Percentiles rank a stretch among this genome's conserved stretches.
Conservation (phyloP, 92 coral and sea anemone species). For the Hydrozoanthus gracilis region DNA sequence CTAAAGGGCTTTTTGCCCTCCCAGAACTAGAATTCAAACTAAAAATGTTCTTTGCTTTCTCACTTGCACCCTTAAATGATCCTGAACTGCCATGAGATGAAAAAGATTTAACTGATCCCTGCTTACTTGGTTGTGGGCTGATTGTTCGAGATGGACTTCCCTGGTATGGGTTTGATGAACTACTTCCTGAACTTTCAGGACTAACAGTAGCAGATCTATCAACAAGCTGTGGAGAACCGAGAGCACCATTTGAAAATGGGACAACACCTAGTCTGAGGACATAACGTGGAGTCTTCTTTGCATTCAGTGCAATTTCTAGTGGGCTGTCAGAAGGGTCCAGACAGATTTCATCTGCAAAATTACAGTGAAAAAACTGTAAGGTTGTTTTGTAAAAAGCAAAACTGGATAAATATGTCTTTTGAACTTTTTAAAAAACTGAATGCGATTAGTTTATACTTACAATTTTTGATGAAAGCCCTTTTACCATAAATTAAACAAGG, state of each 20-base stretch:
- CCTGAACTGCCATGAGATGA: constrained; percentile 43
- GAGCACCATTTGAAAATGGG: constrained; percentile 52
- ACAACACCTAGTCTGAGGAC: constrained; percentile 71
- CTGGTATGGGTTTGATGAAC: background rate
- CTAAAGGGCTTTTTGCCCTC: constrained; percentile 59
- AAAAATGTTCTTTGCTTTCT: constrained; percentile 66
- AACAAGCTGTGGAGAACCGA: constrained; percentile 26
- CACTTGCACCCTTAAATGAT: constrained; percentile 66
- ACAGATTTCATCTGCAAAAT: constrained; percentile 91
- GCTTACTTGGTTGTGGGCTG: constrained; percentile 10
- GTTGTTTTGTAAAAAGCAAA: background rate
- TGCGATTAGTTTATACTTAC: too few species aligned
- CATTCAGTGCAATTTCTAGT: constrained; percentile 90
- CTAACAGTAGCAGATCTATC: constrained; percentile 22
- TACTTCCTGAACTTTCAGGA: constrained; percentile 9
- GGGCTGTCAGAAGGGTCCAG: constrained; percentile 96
- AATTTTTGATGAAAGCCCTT: too few species aligned
- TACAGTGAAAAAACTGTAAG: background rate
- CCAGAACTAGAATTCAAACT: constrained; percentile 67
- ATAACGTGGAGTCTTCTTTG: constrained; percentile 89
- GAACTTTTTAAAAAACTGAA: too few species aligned
- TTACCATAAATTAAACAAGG: too few species aligned
- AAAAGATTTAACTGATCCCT: constrained; percentile 47
- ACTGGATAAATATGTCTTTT: too few species aligned
- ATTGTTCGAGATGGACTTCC: background rate